phyloP scores from a whole-genome alignment of 2,797 vertebrate species.

The Pseudotriccus pelzelni region DNA sequence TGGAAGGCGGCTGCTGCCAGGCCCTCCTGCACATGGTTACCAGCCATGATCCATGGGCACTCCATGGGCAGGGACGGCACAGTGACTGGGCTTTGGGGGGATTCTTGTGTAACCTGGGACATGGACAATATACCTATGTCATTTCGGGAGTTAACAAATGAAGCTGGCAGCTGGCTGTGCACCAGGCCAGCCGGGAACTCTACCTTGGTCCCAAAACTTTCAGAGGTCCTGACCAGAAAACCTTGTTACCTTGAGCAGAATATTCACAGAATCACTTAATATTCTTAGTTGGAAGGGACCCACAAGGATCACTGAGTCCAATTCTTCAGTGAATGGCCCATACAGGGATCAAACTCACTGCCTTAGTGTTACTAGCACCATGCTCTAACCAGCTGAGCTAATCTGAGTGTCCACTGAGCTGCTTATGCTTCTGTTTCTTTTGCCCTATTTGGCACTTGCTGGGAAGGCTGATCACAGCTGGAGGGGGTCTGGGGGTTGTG shows the following conservation, averaged over 20 bases:
- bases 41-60: fast-evolving
- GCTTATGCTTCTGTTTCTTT: not conserved
- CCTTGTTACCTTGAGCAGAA: not conserved
- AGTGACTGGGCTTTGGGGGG: fast-evolving
- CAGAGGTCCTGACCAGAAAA: not conserved
- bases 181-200: not conserved
- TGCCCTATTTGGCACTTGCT: fast-evolving
- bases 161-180: not conserved
- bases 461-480: not conserved
- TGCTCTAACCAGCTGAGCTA: not conserved
- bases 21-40: not conserved
- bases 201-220: not conserved
- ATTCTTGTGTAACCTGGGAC: not conserved
- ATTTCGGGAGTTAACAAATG: not conserved
- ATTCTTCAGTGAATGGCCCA: not conserved
- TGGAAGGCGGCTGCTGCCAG: not conserved
- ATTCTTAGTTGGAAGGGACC: not conserved
- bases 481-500: not conserved
- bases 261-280: not conserved
- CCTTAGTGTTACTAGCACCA: not conserved
- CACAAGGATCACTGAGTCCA: not conserved
- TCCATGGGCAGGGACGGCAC: not conserved
- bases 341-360: not conserved
- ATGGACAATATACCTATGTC: fast-evolving
- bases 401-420: not conserved